phyloP scores from a whole-genome alignment of 2,113 vertebrate species.

The Charina bottae region DNA sequence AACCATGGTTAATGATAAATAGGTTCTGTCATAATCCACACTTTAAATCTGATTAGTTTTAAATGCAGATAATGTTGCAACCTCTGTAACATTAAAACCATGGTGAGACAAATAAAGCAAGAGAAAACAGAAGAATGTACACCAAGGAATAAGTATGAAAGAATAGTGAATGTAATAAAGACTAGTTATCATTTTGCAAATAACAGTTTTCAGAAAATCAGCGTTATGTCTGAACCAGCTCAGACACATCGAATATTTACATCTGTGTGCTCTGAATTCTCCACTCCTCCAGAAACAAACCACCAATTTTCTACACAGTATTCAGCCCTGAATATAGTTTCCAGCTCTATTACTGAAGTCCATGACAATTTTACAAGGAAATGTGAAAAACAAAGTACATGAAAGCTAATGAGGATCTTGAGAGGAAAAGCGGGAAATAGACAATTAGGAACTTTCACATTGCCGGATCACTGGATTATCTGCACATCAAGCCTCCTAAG shows the following conservation, averaged over 20 bases:
- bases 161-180: neutral
- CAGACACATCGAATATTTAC: neutral
- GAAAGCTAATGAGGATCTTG: constrained; percentile 1
- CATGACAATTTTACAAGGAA: neutral
- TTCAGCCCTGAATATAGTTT: neutral
- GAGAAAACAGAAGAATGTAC: neutral
- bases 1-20: neutral
- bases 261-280: neutral
- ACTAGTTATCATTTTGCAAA: neutral
- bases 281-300: neutral
- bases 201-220: neutral
- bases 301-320: neutral
- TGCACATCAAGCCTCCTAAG: neutral
- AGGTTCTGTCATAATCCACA: neutral
- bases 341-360: neutral
- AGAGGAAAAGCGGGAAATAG: neutral
- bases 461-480: neutral
- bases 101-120: neutral
- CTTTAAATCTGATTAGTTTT: neutral
- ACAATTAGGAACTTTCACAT: constrained; percentile 1
- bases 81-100: neutral
- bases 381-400: neutral
- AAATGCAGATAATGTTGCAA: neutral
- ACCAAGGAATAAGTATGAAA: neutral
- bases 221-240: too few relatives aligned